Conservation (phyloP, 1,140 invertebrate genomes). For the Apis laboriosa region DNA sequence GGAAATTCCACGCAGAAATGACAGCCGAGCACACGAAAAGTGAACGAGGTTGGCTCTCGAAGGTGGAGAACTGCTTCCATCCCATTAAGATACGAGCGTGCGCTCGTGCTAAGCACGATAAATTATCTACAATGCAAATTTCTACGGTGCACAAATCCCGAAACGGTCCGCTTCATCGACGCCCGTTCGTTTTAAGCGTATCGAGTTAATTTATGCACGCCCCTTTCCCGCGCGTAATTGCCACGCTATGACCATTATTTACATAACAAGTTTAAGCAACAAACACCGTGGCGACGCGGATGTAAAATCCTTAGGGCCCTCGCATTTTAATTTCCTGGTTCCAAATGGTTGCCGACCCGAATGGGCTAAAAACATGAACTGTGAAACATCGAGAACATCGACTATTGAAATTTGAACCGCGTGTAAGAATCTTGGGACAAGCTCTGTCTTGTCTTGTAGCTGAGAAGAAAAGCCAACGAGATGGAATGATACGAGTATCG, state of each 20-base stretch:
- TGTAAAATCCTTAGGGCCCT: constrained; percentile 5
- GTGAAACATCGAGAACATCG: neutral
- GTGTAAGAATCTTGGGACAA: neutral
- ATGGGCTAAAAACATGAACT: neutral
- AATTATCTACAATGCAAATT: constrained; percentile 29
- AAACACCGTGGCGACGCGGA: constrained; percentile 9
- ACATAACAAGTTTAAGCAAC: constrained; percentile 48
- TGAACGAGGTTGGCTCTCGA: neutral
- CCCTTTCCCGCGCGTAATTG: constrained; percentile 34
- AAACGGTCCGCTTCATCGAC: constrained; percentile 24
- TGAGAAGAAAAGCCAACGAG: too few species aligned
- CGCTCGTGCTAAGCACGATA: constrained; percentile 15
- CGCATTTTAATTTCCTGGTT: constrained; percentile 11
- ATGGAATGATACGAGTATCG: too few species aligned
- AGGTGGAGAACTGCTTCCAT: constrained; percentile 3
- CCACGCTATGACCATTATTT: constrained; percentile 39
- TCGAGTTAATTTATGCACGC: constrained; percentile 45
- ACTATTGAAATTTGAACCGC: neutral
- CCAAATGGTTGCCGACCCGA: neutral
- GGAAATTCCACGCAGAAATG: neutral
- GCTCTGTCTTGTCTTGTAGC: too few species aligned
- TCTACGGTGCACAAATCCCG: constrained; percentile 3
- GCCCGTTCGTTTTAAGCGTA: constrained; percentile 10
- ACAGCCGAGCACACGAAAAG: neutral
- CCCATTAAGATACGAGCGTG: constrained; percentile 26